Conservation (phyloP, 1,140 invertebrate genomes). For the Melitaea cinxia region DNA sequence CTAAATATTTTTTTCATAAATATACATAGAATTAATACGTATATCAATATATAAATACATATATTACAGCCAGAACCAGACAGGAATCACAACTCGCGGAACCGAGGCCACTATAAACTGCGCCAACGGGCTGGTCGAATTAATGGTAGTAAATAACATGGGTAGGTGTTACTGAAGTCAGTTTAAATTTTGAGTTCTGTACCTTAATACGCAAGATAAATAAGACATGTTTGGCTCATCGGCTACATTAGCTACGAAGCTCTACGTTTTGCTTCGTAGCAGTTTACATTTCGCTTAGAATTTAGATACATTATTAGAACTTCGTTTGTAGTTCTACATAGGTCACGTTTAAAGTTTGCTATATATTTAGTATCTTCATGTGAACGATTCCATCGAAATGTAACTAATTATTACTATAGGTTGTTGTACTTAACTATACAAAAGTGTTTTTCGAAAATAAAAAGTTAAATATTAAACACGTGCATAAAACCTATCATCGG, state of each 20-base stretch:
- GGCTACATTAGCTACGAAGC: conserved; percentile 27
- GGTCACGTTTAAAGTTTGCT: conserved; percentile 9
- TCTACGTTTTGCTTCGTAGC: conserved; percentile 17
- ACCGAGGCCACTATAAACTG: too few species aligned
- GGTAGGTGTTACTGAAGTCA: background rate
- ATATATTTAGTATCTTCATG: background rate
- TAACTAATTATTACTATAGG: background rate
- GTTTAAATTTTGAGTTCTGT: background rate
- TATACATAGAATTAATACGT: too few species aligned
- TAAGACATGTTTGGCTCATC: conserved; percentile 23
- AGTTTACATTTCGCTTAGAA: conserved; percentile 32
- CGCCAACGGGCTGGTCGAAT: too few species aligned
- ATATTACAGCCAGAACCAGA: too few species aligned
- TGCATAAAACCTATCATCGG: too few species aligned
- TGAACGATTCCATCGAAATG: background rate
- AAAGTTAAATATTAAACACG: too few species aligned
- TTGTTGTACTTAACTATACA: too few species aligned
- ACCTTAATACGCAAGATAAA: conserved; percentile 2
- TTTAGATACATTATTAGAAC: conserved; percentile 24
- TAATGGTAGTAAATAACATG: background rate
- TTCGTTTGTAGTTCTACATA: conserved; percentile 22
- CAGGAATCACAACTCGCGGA: too few species aligned
- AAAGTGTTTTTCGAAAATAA: too few species aligned
- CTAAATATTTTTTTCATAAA: too few species aligned
- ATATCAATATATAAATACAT: too few species aligned